These are phyloP conservation scores for Apogon hyalosoma DNA, from an alignment of 2,797 vertebrate species.

Conservation along the genomic window DNA sequence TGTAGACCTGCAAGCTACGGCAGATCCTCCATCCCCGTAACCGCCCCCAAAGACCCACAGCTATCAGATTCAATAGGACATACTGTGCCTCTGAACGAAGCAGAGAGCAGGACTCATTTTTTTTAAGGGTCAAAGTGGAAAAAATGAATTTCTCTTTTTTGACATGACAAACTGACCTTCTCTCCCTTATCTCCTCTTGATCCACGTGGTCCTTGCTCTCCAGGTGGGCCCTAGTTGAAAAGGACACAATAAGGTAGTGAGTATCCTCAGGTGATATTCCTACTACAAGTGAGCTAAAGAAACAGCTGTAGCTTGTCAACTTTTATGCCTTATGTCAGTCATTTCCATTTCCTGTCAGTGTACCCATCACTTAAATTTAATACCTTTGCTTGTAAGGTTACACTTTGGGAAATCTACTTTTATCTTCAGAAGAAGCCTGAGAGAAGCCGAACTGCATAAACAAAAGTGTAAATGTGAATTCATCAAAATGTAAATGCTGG, in stretches of 20 bases:
- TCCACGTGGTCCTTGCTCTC: constrained; percentile 92
- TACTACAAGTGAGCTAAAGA: neutral
- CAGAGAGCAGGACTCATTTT: neutral
- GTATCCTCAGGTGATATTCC: constrained; percentile 39
- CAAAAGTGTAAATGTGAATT: neutral
- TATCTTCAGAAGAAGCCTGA: neutral
- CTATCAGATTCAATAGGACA: constrained; percentile 33
- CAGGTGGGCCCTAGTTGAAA: constrained; percentile 88
- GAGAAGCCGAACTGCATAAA: neutral
- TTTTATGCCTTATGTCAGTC: constrained; percentile 30
- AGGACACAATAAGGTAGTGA: constrained; percentile 36
- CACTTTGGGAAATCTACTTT: neutral
- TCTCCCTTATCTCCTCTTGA: constrained; percentile 92
- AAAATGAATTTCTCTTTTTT: constrained; percentile 10
- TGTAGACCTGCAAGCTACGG: constrained; percentile 46
- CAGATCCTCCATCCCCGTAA: constrained; percentile 14
- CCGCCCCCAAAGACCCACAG: constrained; percentile 19
- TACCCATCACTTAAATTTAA: constrained; percentile 16
- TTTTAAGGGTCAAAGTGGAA: constrained; percentile 9
- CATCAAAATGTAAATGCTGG: neutral
- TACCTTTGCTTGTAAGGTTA: neutral
- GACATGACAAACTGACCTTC: constrained; percentile 82
- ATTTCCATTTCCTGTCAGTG: constrained; percentile 22
- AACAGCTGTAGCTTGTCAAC: constrained; percentile 40
- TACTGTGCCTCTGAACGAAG: constrained; percentile 32